phyloP scores from a whole-genome alignment of 2,888 invertebrate species.

The Dichetophora obliterata region DNA sequence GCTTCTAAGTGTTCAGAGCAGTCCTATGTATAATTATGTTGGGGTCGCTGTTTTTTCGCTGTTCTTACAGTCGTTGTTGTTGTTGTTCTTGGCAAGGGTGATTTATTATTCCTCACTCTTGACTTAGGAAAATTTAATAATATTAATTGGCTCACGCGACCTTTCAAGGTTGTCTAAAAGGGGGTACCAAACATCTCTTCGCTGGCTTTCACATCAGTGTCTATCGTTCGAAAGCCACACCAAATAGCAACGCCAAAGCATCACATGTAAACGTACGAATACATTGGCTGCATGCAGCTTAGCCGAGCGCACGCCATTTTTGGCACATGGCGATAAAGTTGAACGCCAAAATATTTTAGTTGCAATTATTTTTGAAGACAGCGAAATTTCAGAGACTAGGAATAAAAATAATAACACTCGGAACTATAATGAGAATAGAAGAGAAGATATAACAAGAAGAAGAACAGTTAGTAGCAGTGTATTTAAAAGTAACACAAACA shows the following conservation, averaged over 20 bases:
- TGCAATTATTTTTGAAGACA: background rate
- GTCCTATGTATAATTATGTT: background rate
- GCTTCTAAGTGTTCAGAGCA: background rate
- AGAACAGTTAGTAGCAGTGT: too few species aligned
- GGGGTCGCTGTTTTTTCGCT: background rate
- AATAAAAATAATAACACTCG: background rate
- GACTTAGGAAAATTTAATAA: constrained; percentile 35
- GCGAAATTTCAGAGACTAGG: background rate
- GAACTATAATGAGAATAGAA: too few species aligned
- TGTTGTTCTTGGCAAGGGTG: constrained; percentile 20
- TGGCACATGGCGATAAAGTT: constrained; percentile 14
- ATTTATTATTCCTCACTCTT: constrained; percentile 23
- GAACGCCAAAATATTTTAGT: constrained; percentile 15
- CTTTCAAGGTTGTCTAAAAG: constrained; percentile 49
- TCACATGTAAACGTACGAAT: background rate
- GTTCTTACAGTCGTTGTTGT: background rate
- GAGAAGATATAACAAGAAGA: too few species aligned
- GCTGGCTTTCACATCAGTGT: background rate
- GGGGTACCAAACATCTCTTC: constrained; percentile 29
- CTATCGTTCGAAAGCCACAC: background rate
- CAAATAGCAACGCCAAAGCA: too few species aligned
- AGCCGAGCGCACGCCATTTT: constrained; percentile 5
- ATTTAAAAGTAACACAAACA: too few species aligned
- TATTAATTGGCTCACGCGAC: constrained; percentile 48
- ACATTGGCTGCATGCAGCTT: background rate